Evolutionary conservation across 2,888 invertebrate species (phyloP), one percentile per base, ranked within the genome.

Genomic region (Calliopum simillimum): DNA sequence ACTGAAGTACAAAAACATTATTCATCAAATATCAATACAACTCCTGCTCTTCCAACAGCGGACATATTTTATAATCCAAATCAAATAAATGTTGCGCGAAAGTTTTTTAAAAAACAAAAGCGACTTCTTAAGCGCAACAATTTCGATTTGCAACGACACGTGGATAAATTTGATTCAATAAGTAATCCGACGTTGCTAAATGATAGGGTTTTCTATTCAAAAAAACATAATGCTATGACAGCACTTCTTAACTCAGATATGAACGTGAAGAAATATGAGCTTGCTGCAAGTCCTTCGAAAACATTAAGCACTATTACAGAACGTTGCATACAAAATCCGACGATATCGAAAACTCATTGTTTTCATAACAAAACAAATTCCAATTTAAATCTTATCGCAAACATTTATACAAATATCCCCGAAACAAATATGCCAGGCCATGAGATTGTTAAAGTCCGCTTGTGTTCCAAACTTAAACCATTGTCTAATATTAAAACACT

Each of bases 61-160:
- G 94, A 94, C 73, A 89, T 94, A 80, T 97, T 97, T 85, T 97
- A 96, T 82, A 96, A 97, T 85, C 95, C 96, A 0, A 94, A 95
- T 84, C 97, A 97, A 86, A 97, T 95, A 85, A 96, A 95, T 47
- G 95, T 96, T 0, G 97, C 97, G 0, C 90, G 95, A 75, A 95
- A 95, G 81, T 97, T 97, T 84, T 97, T 97, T 86, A 94, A 94
- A 78, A 94, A 94, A 77, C 95, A 95, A 81, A 89, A 93, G 70
- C 89, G 93, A 58, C 88, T 93, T 75, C 89, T 91, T 84, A 93
- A 92, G 79, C 90, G 92, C 70, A 92, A 91, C 78, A 93, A 93
- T 79, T 87, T 94, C 23, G 92, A 92, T 65, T 75, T 86, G 66
- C 86, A 86, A 70, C 80, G 86, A 0, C 84, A 85, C 74, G 86